Evolutionary conservation across 2,113 vertebrate genomes (phyloP).

Genomic region (Pterocles gutturalis): DNA sequence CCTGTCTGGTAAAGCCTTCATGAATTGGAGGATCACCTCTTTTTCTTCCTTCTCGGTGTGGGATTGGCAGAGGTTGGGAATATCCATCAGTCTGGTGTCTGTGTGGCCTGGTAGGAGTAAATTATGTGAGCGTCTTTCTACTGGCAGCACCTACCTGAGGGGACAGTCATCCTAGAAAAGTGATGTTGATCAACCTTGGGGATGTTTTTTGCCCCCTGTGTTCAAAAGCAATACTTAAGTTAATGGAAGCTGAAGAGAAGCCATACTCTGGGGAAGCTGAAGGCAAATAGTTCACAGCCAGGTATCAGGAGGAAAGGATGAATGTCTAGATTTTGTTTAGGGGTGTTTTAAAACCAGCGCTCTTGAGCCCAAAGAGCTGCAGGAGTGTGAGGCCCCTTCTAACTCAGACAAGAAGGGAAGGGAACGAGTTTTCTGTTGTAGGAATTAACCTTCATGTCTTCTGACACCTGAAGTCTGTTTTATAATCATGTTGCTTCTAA

Average conservation of each 20-base stretch:
- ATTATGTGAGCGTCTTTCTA: background rate
- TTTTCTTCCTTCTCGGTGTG: accelerated
- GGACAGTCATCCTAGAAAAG: background rate
- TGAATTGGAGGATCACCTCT: background rate
- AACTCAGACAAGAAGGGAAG: background rate
- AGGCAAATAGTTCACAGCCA: background rate
- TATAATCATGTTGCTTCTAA: background rate
- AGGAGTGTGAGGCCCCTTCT: background rate
- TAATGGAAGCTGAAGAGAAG: background rate
- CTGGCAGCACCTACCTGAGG: background rate
- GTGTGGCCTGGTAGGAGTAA: background rate
- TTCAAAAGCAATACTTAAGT: background rate
- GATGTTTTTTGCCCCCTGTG: accelerated
- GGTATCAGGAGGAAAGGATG: background rate
- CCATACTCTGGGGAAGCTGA: background rate
- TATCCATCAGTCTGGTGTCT: background rate
- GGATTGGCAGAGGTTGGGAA: background rate
- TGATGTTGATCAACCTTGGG: background rate
- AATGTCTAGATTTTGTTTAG: background rate
- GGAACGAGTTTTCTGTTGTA: background rate
- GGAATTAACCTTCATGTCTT: background rate
- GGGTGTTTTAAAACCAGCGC: background rate
- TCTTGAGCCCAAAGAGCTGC: background rate
- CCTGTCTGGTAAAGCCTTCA: background rate
- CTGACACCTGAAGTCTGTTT: background rate